Conservation (phyloP, 1,140 invertebrate genomes). For the Cotesia typhae region DNA sequence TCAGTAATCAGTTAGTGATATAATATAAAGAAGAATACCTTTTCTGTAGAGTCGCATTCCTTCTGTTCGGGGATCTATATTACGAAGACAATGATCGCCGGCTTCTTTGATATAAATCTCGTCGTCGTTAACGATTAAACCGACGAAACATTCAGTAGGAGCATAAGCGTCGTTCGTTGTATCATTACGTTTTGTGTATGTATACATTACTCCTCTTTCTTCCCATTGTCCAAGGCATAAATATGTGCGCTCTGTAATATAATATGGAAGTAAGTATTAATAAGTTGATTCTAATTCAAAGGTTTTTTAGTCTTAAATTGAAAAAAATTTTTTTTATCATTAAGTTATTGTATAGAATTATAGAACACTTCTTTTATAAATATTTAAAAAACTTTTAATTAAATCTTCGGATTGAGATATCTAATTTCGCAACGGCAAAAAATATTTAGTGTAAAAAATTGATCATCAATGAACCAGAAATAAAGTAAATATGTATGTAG, state of each 20-base stretch:
- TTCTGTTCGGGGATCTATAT: conserved; percentile 69
- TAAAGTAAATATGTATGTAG: too few relatives aligned
- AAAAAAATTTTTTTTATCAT: too few relatives aligned
- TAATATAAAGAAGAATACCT: conserved; percentile 52
- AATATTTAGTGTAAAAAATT: too few relatives aligned
- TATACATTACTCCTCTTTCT: conserved; percentile 74
- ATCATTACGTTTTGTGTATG: conserved; percentile 75
- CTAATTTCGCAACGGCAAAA: too few relatives aligned
- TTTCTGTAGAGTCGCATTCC: conserved; percentile 75
- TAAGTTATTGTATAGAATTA: too few relatives aligned
- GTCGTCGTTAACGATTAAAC: conserved; percentile 71
- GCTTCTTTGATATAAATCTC: conserved; percentile 78
- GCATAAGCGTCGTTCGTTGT: conserved; percentile 48
- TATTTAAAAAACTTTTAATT: too few relatives aligned
- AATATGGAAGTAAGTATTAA: too few relatives aligned
- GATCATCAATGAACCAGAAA: too few relatives aligned
- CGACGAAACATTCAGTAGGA: conserved; percentile 77
- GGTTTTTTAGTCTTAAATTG: background rate
- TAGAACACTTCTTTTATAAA: too few relatives aligned
- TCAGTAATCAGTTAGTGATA: conserved; percentile 1
- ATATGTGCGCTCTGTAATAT: conserved; percentile 72
- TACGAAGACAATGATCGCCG: conserved; percentile 74
- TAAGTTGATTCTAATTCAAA: background rate
- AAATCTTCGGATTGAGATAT: too few relatives aligned
- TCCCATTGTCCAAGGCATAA: conserved; percentile 77